These are phyloP conservation scores for Lasioglossum baleicum DNA, from an alignment of 1,140 invertebrate genomes.

Conservation along the genomic window DNA sequence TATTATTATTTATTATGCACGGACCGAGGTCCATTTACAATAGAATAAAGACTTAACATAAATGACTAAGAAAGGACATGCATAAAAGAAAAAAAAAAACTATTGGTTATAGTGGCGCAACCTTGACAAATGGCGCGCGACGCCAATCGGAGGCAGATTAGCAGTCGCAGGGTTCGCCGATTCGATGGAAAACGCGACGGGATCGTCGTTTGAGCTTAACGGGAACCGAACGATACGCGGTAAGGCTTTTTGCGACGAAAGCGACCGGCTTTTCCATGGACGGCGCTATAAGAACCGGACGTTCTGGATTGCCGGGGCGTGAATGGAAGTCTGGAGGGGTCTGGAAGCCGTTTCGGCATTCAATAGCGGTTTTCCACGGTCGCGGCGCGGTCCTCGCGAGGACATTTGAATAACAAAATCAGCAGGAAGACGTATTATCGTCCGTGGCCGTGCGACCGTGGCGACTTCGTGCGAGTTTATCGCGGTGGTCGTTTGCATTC, in stretches of 20 bases:
- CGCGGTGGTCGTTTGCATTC: constrained; percentile 63
- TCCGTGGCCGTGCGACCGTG: constrained; percentile 33
- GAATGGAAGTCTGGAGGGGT: constrained; percentile 41
- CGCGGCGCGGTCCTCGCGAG: constrained; percentile 4
- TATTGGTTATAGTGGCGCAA: too few species aligned
- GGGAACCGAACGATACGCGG: constrained; percentile 41
- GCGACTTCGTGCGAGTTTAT: constrained; percentile 47
- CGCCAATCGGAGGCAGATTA: background rate
- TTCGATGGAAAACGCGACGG: background rate
- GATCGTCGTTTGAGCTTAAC: constrained; percentile 35
- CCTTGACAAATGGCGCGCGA: too few species aligned
- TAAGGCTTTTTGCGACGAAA: constrained; percentile 41
- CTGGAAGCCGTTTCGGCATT: constrained; percentile 51
- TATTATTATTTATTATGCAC: too few species aligned
- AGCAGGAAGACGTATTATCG: constrained; percentile 61
- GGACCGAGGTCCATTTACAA: too few species aligned
- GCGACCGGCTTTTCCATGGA: constrained; percentile 34
- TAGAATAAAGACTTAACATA: too few species aligned
- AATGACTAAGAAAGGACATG: too few species aligned
- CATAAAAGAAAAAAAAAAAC: too few species aligned
- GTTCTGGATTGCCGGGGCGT: constrained; percentile 42
- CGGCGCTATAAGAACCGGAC: constrained; percentile 28
- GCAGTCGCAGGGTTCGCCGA: too few species aligned
- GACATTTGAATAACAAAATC: constrained; percentile 76
- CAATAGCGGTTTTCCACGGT: constrained; percentile 56